phyloP scores from a whole-genome alignment of 2,113 vertebrate species.

The Crotalus viridis region DNA sequence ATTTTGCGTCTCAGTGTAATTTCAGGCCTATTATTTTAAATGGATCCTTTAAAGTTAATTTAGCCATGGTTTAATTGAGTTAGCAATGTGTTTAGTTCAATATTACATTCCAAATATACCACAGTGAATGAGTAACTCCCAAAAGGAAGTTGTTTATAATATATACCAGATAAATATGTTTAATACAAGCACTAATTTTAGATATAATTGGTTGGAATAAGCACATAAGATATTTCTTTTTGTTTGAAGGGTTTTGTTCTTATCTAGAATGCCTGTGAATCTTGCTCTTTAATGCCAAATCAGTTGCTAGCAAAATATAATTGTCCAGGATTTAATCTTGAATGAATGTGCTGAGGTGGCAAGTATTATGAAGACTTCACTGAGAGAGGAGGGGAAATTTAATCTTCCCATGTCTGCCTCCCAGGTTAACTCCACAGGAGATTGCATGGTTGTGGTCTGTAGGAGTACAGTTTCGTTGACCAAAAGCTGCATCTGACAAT shows the following conservation, averaged over 20 bases:
- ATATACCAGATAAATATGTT: constrained; percentile 23
- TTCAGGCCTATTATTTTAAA: constrained; percentile 75
- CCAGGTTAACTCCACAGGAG: not conserved
- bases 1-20: constrained; percentile 74
- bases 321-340: not conserved
- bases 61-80: constrained; percentile 69
- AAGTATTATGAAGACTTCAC: not conserved
- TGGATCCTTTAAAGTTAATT: constrained; percentile 71
- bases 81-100: constrained; percentile 62
- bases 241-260: not conserved
- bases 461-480: not conserved
- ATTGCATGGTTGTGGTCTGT: not conserved
- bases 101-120: constrained; percentile 57
- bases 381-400: not conserved
- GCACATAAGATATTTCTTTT: not conserved
- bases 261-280: not conserved
- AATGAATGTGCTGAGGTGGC: not conserved
- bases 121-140: constrained; percentile 47
- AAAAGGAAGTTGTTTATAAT: constrained; percentile 42
- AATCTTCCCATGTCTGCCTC: not conserved
- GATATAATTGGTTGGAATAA: constrained; percentile 3
- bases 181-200: not conserved
- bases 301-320: not conserved
- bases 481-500: not conserved
- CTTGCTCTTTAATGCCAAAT: not conserved